These are phyloP conservation scores for Eremophila alpestris DNA, from an alignment of 2,797 vertebrate species.

Conservation along the genomic window DNA sequence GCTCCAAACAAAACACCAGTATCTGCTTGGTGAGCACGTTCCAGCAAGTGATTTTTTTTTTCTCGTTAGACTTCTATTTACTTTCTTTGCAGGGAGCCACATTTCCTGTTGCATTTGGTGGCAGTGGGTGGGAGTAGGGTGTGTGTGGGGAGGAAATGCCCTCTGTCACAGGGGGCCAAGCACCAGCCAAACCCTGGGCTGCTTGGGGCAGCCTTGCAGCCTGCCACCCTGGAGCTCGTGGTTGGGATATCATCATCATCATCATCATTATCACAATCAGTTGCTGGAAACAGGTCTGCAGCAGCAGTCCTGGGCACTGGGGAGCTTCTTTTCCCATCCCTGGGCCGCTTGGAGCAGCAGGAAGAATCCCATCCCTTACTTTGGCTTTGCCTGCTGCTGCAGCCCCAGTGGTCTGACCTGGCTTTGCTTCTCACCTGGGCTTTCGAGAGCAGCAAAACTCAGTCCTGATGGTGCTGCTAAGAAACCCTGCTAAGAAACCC, in stretches of 20 bases:
- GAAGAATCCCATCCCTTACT: neutral
- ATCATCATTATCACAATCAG: neutral
- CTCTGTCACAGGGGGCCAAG: fast-evolving
- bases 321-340: neutral
- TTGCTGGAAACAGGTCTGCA: neutral
- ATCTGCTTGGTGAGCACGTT: neutral
- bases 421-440: neutral
- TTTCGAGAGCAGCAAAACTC: neutral
- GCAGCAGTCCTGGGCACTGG: neutral
- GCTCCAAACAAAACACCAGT: neutral
- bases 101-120: neutral
- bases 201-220: neutral
- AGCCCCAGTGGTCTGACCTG: fast-evolving
- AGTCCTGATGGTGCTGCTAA: neutral
- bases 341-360: neutral
- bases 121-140: neutral
- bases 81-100: neutral
- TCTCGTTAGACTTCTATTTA: neutral
- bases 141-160: neutral
- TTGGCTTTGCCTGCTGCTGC: neutral
- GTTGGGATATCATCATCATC: neutral
- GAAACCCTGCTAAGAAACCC: neutral
- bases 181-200: neutral
- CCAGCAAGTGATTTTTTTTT: neutral
- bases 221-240: neutral